These are phyloP conservation scores for Acanthopleura granulata DNA, from an alignment of 2,888 invertebrate species.

Conservation along the genomic window DNA sequence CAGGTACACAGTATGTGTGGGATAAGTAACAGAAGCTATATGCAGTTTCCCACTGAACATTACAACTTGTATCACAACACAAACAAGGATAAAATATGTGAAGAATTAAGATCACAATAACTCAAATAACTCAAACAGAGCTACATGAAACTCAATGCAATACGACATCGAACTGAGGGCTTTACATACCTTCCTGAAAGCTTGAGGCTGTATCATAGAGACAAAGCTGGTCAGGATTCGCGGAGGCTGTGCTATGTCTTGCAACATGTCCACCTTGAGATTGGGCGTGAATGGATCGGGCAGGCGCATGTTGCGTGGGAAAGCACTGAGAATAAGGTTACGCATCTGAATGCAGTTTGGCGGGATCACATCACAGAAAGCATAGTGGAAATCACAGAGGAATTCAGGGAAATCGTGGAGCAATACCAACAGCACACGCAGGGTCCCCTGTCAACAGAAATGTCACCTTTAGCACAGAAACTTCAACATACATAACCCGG, in stretches of 20 bases:
- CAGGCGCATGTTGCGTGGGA: conserved; percentile 96
- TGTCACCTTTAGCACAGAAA: too few relatives aligned
- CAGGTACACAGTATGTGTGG: too few relatives aligned
- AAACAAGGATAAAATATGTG: too few relatives aligned
- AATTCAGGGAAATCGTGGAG: conserved; percentile 99
- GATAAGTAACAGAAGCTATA: too few relatives aligned
- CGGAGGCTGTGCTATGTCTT: conserved; percentile 73
- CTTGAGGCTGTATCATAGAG: conserved; percentile 85
- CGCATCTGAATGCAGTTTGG: conserved; percentile 99
- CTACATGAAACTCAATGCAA: too few relatives aligned
- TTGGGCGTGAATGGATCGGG: conserved; percentile 99
- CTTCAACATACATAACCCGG: too few relatives aligned
- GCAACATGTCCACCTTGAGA: conserved; percentile 76
- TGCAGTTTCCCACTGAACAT: too few relatives aligned
- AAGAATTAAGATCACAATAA: too few relatives aligned
- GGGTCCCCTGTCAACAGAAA: conserved; percentile 74
- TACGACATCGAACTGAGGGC: too few relatives aligned
- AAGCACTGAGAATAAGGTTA: conserved; percentile 97
- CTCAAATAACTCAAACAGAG: too few relatives aligned
- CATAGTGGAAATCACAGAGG: conserved; percentile 98
- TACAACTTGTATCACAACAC: too few relatives aligned
- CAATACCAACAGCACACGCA: conserved; percentile 92
- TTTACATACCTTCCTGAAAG: conserved; percentile 82
- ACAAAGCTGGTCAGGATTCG: conserved; percentile 90
- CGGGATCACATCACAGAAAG: conserved; percentile 98